Base-by-base conservation (phyloP, 2,113 vertebrate species). In the Noctilio leporinus region DNA sequence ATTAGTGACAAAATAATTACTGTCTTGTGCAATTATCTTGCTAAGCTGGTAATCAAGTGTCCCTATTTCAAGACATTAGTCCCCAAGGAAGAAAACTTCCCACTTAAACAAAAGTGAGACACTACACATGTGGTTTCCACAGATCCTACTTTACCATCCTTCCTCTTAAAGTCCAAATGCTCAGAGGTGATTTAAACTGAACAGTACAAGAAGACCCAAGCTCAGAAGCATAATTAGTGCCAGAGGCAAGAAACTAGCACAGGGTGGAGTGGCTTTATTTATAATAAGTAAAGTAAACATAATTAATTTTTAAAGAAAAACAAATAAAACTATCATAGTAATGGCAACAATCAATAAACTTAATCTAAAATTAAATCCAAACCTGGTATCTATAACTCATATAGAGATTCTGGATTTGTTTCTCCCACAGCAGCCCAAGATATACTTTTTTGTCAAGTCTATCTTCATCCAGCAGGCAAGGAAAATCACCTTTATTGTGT, bases 291-390 rank as follows among this genome's bases (percentile, higher is more conserved):
- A 80, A 80, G 86, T 90, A 85, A 91, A 83, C 51, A 76, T 45
- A 78, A 86, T 86, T 75, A 47, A 88, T 40, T 91, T 95, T 94
- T 88, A 88, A 96, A 96, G 17, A 3, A 91, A 40, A 93, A 96
- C 43, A 83, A 96, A 81, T 83, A 4, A 57, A 82, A 86, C 65
- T 65, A 89, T 64, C 33, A 95, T 43, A 87, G 45, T 70, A 90
- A 95, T 38, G 28, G 49, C 22, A 92, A 91, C 17, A 83, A 77
- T 84, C 43, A 90, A 57, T 76, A 78, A 78, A 38, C 75, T 64
- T 69, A 53, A 78, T 80, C 45, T 51, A 69, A 75, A 28, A 64
- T 84, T 89, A 59, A 83, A 78, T 51, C 62, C 26, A 78, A 49
- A 28, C 35, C 55, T 82, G 5, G 62, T 72, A n/a, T 33, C n/a